Evolutionary conservation across 2,113 vertebrate genomes (phyloP).

Genomic region (Boulengerochromis microlepis): DNA sequence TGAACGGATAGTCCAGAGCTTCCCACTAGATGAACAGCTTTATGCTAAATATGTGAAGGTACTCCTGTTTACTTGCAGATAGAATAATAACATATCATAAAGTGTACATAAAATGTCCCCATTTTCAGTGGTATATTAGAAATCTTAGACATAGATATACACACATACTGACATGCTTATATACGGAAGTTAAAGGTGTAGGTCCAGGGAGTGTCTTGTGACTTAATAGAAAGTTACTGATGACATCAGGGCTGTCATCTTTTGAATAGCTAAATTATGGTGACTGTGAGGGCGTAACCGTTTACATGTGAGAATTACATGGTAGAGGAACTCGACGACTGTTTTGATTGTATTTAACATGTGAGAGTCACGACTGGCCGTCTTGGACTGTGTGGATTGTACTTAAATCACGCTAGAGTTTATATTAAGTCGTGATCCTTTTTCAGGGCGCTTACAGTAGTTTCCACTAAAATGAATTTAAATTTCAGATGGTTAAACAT

Average conservation of each 20-base stretch:
- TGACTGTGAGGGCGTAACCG: background rate
- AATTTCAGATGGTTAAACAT: background rate
- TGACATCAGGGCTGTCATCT: background rate
- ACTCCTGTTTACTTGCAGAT: slow-evolving; percentile 2
- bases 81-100: background rate
- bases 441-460: background rate
- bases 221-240: slow-evolving; percentile 13
- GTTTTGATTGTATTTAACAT: background rate
- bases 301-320: background rate
- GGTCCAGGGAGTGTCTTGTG: background rate
- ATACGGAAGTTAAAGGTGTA: background rate
- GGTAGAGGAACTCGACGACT: background rate
- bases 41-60: slow-evolving; percentile 99
- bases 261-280: background rate
- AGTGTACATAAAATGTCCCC: background rate
- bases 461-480: background rate
- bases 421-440: background rate
- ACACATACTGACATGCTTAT: background rate
- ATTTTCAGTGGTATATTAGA: background rate
- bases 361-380: no score
- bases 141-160: background rate
- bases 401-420: background rate
- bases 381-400: rapidly evolving
- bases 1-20: slow-evolving; percentile 96
- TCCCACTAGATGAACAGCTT: slow-evolving; percentile 96